Evolutionary conservation across 2,888 invertebrate species (phyloP).

Genomic region (Tetheella fluctuosa): DNA sequence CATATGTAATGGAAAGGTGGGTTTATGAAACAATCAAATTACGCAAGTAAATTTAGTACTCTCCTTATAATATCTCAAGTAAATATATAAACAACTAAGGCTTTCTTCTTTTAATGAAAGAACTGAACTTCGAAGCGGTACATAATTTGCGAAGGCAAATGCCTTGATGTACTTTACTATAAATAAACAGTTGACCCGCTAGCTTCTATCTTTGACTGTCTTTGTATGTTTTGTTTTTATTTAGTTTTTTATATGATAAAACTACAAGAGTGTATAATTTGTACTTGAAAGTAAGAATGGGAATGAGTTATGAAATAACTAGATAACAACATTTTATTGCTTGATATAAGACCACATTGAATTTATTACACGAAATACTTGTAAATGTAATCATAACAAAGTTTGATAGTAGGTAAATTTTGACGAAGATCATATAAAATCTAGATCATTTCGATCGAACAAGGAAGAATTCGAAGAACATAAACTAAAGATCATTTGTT

Average conservation of each 20-base stretch:
- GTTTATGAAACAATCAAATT: neutral
- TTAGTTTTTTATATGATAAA: neutral
- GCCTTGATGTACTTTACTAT: neutral
- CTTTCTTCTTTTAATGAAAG: neutral
- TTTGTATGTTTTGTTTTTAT: neutral
- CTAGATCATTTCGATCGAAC: no score
- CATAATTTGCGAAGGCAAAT: neutral
- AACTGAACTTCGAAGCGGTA: neutral
- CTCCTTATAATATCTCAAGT: neutral
- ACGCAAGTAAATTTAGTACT: neutral
- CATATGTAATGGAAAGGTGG: no score
- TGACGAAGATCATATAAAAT: no score
- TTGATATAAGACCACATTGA: no score
- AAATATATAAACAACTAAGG: neutral
- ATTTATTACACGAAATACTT: no score
- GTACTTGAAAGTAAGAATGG: no score
- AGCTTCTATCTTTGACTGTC: neutral
- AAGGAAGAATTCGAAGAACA: no score
- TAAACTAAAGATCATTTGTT: no score
- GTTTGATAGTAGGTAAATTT: no score
- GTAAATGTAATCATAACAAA: no score
- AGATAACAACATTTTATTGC: no score
- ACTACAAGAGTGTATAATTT: neutral
- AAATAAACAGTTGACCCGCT: slow-evolving; percentile 5
- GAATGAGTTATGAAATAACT: no score